phyloP scores from a whole-genome alignment of 2,113 vertebrate genomes.

The Bufo gargarizans region DNA sequence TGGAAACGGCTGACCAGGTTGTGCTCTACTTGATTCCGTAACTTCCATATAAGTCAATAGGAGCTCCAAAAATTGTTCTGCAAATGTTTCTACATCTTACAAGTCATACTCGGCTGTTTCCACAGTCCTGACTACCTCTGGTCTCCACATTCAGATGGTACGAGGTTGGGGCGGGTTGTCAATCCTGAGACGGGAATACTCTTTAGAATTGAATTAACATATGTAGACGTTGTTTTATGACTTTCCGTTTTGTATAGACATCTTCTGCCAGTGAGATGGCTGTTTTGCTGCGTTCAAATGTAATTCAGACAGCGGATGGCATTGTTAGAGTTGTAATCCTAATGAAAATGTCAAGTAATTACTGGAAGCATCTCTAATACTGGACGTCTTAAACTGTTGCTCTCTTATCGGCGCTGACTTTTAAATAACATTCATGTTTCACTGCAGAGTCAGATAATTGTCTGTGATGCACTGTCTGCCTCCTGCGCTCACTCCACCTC shows the following conservation, averaged over 20 bases:
- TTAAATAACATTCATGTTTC: constrained; percentile 55
- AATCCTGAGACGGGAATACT: too few species aligned
- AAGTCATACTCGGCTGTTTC: too few species aligned
- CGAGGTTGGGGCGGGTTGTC: too few species aligned
- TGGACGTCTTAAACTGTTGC: constrained; percentile 6
- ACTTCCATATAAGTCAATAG: too few species aligned
- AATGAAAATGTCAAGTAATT: constrained; percentile 57
- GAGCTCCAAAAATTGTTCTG: too few species aligned
- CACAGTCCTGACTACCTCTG: too few species aligned
- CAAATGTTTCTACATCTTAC: too few species aligned
- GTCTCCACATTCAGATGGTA: too few species aligned
- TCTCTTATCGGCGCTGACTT: constrained; percentile 50
- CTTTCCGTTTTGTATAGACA: background rate
- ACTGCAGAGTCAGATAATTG: constrained; percentile 44
- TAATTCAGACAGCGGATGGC: background rate
- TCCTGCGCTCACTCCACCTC: constrained; percentile 5
- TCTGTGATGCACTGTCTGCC: background rate
- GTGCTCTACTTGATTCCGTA: too few species aligned
- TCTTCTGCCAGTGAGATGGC: background rate
- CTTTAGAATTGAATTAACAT: too few species aligned
- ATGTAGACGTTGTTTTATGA: background rate
- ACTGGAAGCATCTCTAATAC: constrained; percentile 11
- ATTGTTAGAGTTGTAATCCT: constrained; percentile 23
- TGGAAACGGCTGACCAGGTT: too few species aligned
- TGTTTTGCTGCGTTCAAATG: background rate